Base-by-base conservation (phyloP, 1,140 invertebrate species). In the Archivesica marissinica region DNA sequence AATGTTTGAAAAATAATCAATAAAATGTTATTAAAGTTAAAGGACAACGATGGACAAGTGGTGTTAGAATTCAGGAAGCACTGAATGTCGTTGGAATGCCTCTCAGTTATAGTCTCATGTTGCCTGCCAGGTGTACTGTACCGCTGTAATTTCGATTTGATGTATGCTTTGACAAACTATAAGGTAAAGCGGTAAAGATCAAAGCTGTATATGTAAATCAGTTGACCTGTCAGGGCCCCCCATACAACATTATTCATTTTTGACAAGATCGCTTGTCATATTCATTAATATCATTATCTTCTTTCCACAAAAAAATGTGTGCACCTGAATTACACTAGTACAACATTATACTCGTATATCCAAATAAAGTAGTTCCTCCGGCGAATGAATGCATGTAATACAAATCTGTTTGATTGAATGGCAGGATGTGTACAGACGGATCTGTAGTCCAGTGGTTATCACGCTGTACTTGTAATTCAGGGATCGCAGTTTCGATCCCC, bases 191-290 rank as follows among this genome's bases (percentile, higher is more conserved):
- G 76, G 54, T 15, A 44, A 64, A 78, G 76, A 78, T 78, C 76
- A 78, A 78, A 78, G 28, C 56, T 20, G 3, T 44, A n/a, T 78
- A 59, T 61, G 76, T 30, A 64, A 78, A 64, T 61, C 52, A 78
- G 30, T 6, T 64, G 76, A 64, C 39, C 76, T 64, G 72, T 54
- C 54, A 78, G 44, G 25, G 68, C 50, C 68, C 39, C 28, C 68
- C 3, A 17, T 47, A 28, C 41, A 50, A 47, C 41, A 50, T 47
- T 44, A 72, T 72, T 72, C 68, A 72, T 72, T 47, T 72, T 47
- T 72, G 59, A 64, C 59, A 35, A n/a, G 59, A 4, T 20, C 7
- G 20, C 11, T 64, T 25, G 59, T 64, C 59, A 64, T 64, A 35
- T 17, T 20, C 23, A 35, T 64, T 64, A 64, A 64, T 64, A 64